Evolutionary conservation across 2,888 invertebrate species (phyloP).

Genomic region (Trichacis sp.): DNA sequence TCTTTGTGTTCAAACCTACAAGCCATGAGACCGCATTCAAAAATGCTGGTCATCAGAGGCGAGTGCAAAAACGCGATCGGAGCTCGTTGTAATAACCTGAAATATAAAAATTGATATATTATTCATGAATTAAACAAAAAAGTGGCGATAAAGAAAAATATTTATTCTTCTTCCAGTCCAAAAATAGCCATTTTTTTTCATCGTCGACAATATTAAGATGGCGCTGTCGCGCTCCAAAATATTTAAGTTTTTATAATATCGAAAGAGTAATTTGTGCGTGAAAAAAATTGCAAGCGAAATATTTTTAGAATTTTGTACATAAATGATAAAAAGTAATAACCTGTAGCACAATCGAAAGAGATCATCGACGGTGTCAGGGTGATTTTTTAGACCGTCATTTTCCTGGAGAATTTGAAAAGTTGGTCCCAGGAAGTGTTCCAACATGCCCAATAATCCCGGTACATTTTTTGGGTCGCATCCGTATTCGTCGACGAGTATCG

Average conservation of each 20-base stretch:
- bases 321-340: constrained; percentile 49
- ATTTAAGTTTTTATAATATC: no score
- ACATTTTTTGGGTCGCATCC: constrained; percentile 79
- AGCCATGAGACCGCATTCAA: constrained; percentile 87
- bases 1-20: constrained; percentile 92
- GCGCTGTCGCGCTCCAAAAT: no score
- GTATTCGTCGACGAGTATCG: constrained; percentile 92
- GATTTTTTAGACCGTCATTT: constrained; percentile 84
- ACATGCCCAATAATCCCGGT: constrained; percentile 85
- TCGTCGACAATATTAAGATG: no score
- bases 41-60: constrained; percentile 78
- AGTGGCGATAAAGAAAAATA: no score
- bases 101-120: constrained; percentile 41
- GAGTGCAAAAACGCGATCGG: constrained; percentile 86
- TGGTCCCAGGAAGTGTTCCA: constrained; percentile 84
- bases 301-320: neutral
- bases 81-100: constrained; percentile 86
- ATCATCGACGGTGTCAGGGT: constrained; percentile 99
- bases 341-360: constrained; percentile 88
- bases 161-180: no score
- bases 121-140: neutral
- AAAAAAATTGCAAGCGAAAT: no score
- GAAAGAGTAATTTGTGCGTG: no score
- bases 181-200: no score
- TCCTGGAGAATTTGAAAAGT: constrained; percentile 86